Evolutionary conservation across 2,888 invertebrate genomes (phyloP), one percentile per base, ranked within the genome.

Genomic region (Caenorhabditis sp.): DNA sequence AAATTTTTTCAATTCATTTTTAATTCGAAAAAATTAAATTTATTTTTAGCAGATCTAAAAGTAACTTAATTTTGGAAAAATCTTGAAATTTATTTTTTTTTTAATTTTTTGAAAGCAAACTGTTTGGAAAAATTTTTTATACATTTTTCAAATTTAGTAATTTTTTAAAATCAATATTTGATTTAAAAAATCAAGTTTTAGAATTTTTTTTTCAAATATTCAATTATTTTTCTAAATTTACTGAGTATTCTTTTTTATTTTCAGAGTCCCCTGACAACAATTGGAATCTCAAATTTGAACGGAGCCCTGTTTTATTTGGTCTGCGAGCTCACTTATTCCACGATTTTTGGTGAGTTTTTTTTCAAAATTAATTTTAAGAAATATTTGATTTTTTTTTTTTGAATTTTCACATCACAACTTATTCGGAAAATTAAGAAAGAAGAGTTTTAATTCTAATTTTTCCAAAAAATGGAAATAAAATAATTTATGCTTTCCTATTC

Each of bases 251-350:
- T 40, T 40, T 40, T 15, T 3, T 15, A 9, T 51, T 58, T 70
- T 0, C 62, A 85, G 78, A 87, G 83, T 60, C 95, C 84, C 9
- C 67, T 87, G 11, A 84, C 81, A 0, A 53, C 95, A 96, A 92
- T 95, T 95, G 89, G 97, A 96, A 96, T 97, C 0, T 95, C 96
- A 95, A 97, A 97, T 92, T 96, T 97, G 85, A 97, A 96, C 92
- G 97, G 97, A 53, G 96, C 95, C 28, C 94, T 97, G 70, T 97
- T 96, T 92, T 94, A 97, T 91, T 95, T 96, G 92, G 94, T 88
- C 37, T 87, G 85, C 61, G 89, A 89, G 64, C 78, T 89, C 44
- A 89, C 88, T 9, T 97, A 97, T 92, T 96, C 96, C 90, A 97
- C 96, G 92, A 95, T 96, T n/a, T 97, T 97, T 91, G 96, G 74